Base-by-base conservation (phyloP, 2,888 invertebrate genomes). In the Baccha elongata region DNA sequence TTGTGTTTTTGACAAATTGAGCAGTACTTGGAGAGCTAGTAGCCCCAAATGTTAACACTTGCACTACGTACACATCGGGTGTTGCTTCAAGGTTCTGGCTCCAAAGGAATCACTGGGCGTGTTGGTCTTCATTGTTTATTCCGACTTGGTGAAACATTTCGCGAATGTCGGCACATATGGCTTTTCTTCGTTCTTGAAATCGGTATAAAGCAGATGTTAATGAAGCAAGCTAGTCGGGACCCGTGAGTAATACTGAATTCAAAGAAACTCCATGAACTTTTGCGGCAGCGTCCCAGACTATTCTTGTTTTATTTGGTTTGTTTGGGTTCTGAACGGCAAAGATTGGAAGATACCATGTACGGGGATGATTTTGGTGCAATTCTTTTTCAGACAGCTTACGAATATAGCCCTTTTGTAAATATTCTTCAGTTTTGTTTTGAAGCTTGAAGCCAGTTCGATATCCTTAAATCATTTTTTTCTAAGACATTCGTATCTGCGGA, bases 241-340 rank as follows among this genome's bases (percentile, higher is more conserved):
- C 89, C 13, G 85, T 84, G 8, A 88, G 52, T 5, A 90, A 65
- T 8, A 73, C 29, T 15, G 86, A 85, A 5, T 46, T 46, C 1
- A 46, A 2, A 1, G 44, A 21, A n/a, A 21, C n/a, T 2, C 21
- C 21, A 10, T 86, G 29, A 13, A 60, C 32, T 15, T 85, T 86
- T 0, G 87, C 87, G 0, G 88, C 88, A n/a, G 87, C 87, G 62
- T 89, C 87, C 78, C 85, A 88, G 0, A 89, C 88, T 3, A 88
- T 68, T 13, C 88, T 73, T 1, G 86, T 40, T 72, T 86, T 84
- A 7, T 80, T 84, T 0, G 83, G 85, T 53, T 88, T 87, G 64
- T 83, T 85, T 17, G 85, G 69, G 32, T 86, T 83, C 0, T 10
- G 52, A 1, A 84, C 84, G 2, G 52, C 46, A 60, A 83, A 84